Evolutionary conservation across 2,113 vertebrate genomes (phyloP).

Genomic region (Merops nubicus): DNA sequence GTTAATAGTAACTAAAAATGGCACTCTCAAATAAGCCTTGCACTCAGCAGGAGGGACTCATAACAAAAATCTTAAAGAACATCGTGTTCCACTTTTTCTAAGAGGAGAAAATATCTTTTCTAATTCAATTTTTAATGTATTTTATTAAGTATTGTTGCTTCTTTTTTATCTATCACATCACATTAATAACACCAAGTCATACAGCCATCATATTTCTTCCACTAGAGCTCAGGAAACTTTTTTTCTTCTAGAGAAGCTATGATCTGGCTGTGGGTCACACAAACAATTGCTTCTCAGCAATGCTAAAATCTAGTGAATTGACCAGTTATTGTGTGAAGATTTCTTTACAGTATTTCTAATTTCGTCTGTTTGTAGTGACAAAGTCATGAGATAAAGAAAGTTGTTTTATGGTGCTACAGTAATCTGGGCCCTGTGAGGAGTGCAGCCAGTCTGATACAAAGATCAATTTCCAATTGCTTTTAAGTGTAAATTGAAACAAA

Average conservation of each 20-base stretch:
- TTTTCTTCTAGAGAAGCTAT: neutral
- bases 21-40: conserved; percentile 1
- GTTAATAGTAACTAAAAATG: conserved; percentile 44
- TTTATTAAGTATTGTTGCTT: neutral
- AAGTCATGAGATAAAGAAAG: neutral
- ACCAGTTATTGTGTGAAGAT: neutral
- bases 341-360: neutral
- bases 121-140: neutral
- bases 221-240: neutral
- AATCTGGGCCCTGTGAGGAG: neutral
- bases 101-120: neutral
- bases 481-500: neutral
- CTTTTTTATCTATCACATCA: neutral
- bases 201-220: neutral
- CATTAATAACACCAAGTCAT: neutral
- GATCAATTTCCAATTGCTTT: neutral
- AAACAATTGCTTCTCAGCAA: neutral
- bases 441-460: neutral
- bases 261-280: neutral
- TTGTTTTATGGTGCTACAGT: neutral
- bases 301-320: neutral
- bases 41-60: neutral
- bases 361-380: neutral
- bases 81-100: conserved; percentile 36
- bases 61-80: conserved; percentile 21